Evolutionary conservation across 64 coral and sea anemone species (phyloP).

Genomic region (Porites australiensis): DNA sequence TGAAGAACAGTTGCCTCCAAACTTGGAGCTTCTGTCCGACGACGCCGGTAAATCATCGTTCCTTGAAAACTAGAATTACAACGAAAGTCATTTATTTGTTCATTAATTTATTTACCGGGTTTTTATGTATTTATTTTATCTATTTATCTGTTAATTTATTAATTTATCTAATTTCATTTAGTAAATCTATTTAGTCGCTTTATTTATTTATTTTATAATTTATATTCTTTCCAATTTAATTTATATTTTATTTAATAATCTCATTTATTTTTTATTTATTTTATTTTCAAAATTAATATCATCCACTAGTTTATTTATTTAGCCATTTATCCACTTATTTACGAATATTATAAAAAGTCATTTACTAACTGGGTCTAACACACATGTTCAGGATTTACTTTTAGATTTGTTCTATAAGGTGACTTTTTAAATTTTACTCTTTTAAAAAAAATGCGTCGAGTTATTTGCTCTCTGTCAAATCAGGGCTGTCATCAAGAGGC

Average conservation of each 20-base stretch:
- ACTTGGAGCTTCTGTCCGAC: neutral
- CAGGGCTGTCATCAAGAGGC: too few relatives aligned
- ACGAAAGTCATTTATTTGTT: neutral
- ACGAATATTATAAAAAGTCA: too few relatives aligned
- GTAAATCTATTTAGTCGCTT: too few relatives aligned
- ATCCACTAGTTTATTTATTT: neutral
- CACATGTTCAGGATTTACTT: too few relatives aligned
- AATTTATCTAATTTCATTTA: neutral
- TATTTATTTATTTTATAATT: too few relatives aligned
- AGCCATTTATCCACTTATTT: too few relatives aligned
- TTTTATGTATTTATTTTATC: neutral
- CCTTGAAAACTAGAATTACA: slow-evolving; percentile 34
- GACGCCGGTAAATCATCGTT: slow-evolving; percentile 11
- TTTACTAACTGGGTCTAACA: too few relatives aligned
- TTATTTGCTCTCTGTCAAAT: too few relatives aligned
- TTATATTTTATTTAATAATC: neutral
- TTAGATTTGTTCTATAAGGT: too few relatives aligned
- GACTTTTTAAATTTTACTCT: too few relatives aligned
- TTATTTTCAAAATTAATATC: neutral
- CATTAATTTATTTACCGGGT: neutral
- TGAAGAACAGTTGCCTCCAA: slow-evolving; percentile 24
- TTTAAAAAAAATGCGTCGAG: too few relatives aligned
- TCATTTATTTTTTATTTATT: neutral
- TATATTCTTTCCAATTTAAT: neutral
- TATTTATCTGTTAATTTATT: neutral